phyloP scores from a whole-genome alignment of 2,888 invertebrate genomes.

The Frankliniella intonsa region DNA sequence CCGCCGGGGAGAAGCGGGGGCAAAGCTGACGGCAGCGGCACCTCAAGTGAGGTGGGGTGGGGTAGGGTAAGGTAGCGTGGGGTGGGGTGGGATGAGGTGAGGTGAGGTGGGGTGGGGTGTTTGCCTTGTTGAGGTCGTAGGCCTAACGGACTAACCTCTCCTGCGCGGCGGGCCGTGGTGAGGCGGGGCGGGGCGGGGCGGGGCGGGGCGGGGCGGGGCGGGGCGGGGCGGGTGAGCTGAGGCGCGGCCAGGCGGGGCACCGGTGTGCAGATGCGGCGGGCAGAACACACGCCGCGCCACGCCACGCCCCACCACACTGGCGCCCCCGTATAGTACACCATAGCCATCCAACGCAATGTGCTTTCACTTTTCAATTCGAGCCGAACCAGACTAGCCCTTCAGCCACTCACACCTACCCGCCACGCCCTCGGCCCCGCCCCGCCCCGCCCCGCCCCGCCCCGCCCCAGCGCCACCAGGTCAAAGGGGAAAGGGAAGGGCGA shows the following conservation, averaged over 20 bases:
- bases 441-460: not conserved
- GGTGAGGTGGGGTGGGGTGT: not conserved
- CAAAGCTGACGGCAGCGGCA: too few species aligned
- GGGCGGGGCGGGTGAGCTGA: not conserved
- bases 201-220: not conserved
- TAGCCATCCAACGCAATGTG: not conserved
- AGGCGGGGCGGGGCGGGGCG: conserved; percentile 5
- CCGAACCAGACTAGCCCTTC: not conserved
- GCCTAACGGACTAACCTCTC: not conserved
- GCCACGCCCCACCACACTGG: too few species aligned
- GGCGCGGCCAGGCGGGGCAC: too few species aligned
- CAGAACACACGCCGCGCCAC: too few species aligned
- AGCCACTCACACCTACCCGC: too few species aligned
- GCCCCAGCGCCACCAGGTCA: not conserved
- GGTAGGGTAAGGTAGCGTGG: too few species aligned
- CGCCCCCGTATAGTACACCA: too few species aligned
- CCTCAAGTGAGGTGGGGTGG: not conserved
- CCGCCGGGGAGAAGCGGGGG: too few species aligned
- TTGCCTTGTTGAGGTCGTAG: not conserved
- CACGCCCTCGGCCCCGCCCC: too few species aligned
- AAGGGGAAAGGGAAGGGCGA: conserved; percentile 13
- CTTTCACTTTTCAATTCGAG: conserved; percentile 20
- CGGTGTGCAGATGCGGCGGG: too few species aligned
- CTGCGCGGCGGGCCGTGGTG: not conserved
- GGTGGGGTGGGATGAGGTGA: not conserved